A percentile compares a stretch with the other conserved stretches of the same genome.
Conservation (phyloP, 2,888 invertebrate genomes). For the Tridacna gigas region DNA sequence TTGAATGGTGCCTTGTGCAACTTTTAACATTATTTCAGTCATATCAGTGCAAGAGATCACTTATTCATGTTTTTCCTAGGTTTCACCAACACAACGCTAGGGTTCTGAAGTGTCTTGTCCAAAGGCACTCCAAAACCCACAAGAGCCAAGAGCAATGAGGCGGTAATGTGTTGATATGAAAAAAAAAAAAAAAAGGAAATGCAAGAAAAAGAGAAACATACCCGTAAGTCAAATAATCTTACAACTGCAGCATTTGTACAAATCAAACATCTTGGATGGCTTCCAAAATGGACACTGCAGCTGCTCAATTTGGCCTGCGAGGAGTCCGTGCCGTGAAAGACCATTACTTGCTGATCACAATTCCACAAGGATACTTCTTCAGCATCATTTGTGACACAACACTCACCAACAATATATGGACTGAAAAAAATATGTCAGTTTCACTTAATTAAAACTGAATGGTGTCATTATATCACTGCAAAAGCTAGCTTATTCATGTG, state of each 20-base stretch:
- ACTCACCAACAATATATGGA: conserved; percentile 71
- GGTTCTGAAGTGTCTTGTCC: too few species aligned
- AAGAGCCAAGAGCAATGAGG: too few species aligned
- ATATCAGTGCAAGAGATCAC: neutral
- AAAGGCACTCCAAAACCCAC: too few species aligned
- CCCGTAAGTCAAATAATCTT: conserved; percentile 74
- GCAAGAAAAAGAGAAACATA: conserved; percentile 40
- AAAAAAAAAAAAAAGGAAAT: too few species aligned
- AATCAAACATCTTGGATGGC: conserved; percentile 73
- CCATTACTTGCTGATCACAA: neutral
- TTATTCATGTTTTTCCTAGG: neutral
- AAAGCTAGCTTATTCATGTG: too few species aligned
- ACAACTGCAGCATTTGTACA: conserved; percentile 69
- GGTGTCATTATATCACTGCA: too few species aligned
- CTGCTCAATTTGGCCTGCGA: conserved; percentile 9
- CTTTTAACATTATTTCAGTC: too few species aligned
- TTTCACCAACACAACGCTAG: too few species aligned
- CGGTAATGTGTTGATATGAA: too few species aligned
- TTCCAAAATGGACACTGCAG: conserved; percentile 68
- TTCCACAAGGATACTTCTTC: conserved; percentile 29
- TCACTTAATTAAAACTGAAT: neutral
- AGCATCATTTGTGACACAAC: conserved; percentile 61
- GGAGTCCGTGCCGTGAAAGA: neutral
- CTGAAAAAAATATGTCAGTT: conserved; percentile 50
- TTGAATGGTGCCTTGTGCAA: too few species aligned